Evolutionary conservation across 2,113 vertebrate genomes (phyloP).

Genomic region (Nothocercus nigrocapillus): DNA sequence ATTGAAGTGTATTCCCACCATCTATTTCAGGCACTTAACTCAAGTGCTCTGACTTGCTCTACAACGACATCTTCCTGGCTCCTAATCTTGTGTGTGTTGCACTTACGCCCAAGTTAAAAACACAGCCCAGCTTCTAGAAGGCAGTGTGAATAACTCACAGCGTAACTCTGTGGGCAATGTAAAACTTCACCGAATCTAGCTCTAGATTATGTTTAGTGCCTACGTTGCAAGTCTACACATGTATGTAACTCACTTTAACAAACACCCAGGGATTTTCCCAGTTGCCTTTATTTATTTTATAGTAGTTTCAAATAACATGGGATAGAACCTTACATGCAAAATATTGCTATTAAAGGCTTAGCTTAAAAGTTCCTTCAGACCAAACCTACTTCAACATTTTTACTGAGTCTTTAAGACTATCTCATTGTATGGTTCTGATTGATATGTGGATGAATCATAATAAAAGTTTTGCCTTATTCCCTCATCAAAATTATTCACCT

Average conservation of each 20-base stretch:
- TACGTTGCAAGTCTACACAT: not conserved
- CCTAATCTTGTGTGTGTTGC: not conserved
- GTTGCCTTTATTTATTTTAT: not conserved
- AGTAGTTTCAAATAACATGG: not conserved
- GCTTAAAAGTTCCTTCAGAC: not conserved
- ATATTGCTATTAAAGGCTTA: not conserved
- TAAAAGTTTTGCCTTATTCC: not conserved
- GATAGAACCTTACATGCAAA: not conserved
- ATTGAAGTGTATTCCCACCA: not conserved
- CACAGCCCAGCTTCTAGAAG: not conserved
- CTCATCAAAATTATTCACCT: not conserved
- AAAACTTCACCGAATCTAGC: not conserved
- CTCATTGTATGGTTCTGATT: not conserved
- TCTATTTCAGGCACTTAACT: slow-evolving; percentile 1
- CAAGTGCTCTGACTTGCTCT: not conserved
- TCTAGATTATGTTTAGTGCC: not conserved
- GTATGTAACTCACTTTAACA: not conserved
- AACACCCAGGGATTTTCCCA: not conserved
- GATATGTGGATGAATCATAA: not conserved
- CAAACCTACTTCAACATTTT: not conserved
- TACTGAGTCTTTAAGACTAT: not conserved
- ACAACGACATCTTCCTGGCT: not conserved
- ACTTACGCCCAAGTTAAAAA: not conserved
- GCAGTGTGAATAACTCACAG: not conserved
- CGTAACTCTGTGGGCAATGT: not conserved